Conservation (phyloP, 2,113 vertebrate genomes). For the Burhinus oedicnemus region DNA sequence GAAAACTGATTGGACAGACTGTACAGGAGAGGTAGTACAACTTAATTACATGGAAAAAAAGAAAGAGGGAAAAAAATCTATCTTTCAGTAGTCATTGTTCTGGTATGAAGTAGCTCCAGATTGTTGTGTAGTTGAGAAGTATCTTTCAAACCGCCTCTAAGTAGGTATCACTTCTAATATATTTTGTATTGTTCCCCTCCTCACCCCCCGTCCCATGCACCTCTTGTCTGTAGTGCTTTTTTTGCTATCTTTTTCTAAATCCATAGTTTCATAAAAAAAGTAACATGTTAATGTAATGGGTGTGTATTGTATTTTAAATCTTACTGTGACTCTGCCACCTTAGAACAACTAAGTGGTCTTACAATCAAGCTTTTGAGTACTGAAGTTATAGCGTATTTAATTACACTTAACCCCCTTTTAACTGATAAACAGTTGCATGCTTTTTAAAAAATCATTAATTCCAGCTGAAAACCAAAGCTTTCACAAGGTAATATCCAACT, state of each 20-base stretch:
- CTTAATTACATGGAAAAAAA: neutral
- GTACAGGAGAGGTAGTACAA: neutral
- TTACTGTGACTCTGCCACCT: neutral
- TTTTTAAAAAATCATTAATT: neutral
- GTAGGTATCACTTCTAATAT: neutral
- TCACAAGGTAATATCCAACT: neutral
- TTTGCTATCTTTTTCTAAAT: neutral
- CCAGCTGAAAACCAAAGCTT: neutral
- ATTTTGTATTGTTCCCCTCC: neutral
- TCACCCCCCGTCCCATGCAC: accelerated
- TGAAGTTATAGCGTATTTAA: neutral
- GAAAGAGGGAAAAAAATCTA: accelerated
- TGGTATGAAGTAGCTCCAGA: neutral
- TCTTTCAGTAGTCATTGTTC: neutral
- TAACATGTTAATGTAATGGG: neutral
- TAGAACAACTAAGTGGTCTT: neutral
- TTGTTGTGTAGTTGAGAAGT: neutral
- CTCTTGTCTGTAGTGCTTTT: neutral
- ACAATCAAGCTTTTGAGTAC: neutral
- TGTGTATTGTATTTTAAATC: neutral
- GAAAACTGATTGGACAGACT: neutral
- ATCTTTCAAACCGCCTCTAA: neutral
- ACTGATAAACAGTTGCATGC: neutral
- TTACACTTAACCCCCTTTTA: neutral
- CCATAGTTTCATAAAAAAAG: neutral